Evolutionary conservation across 2,113 vertebrate genomes (phyloP), one percentile per base, ranked within the genome.

Genomic region (Carassius gibelio): DNA sequence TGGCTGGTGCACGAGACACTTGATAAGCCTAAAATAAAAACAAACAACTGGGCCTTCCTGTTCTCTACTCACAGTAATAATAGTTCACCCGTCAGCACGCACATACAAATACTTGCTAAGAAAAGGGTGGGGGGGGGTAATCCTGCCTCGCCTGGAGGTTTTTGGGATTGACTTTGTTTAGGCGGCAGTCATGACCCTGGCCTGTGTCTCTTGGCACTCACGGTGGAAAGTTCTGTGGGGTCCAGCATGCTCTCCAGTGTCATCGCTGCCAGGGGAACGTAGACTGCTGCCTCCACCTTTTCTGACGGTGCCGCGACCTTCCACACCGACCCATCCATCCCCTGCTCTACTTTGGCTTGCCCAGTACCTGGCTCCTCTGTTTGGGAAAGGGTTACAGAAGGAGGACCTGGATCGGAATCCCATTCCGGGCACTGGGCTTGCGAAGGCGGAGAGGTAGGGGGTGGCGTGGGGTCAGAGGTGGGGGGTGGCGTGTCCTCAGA

Each of bases 151-250:
- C 89, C 92, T 91, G 84, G 90, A 88, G 89, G 89, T 92, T 93
- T 93, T 89, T 92, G 88, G 64, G 91, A 93, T 84, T 91, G 92
- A 94, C 90, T 93, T 92, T 94, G 93, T 94, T 95, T 95, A 94
- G 93, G 92, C 91, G 90, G 84, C 87, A 82, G 68, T 21, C 88
- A 75, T 89, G 92, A 42, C 86, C 91, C 91, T 83, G 85, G 89
- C 92, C 91, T 93, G 95, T 94, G 94, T 96, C 95, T 95, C 94
- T 95, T 95, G 96, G 95, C 95, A 97, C 97, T 99, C 96, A 99
- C 98, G 94, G 98, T 98, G 95, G 98, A 98, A 96, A 99, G 95
- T 90, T 98, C 97, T 88, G 96, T 95, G 91, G 97, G 96, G 93
- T 99, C 97, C 95, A 97, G 95, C 91, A 97, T 95, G 91, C 90